Percentiles rank a stretch among this genome's conserved stretches.
Conservation (phyloP, 2,113 vertebrate species). For the Stomatorhinus ivindoensis region DNA sequence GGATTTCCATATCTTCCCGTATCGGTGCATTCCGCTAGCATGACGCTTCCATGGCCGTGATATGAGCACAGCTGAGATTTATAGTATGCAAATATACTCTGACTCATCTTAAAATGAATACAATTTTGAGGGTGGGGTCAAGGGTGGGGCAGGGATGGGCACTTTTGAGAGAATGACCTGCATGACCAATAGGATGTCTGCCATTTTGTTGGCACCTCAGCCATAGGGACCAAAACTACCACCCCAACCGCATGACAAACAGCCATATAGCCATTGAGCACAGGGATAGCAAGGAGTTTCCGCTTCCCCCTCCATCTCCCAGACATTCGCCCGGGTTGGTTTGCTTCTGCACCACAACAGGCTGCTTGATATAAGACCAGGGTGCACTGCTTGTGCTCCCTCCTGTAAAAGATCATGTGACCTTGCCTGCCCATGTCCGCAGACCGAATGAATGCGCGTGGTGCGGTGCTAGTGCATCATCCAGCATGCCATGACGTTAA, state of each 20-base stretch:
- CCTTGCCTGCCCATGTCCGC: conserved; percentile 21
- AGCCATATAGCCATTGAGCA: conserved; percentile 23
- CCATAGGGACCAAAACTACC: conserved; percentile 64
- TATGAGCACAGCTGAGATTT: conserved; percentile 51
- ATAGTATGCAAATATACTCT: conserved; percentile 52
- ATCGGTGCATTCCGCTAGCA: conserved; percentile 70
- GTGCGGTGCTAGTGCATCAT: conserved; percentile 55
- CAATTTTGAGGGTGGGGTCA: not conserved
- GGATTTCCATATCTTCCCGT: conserved; percentile 41
- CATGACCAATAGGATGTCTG: conserved; percentile 51
- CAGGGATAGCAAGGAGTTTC: not conserved
- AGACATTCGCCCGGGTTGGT: conserved; percentile 32
- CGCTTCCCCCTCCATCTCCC: conserved; percentile 20
- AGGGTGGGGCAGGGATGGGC: not conserved
- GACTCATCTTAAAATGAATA: not conserved
- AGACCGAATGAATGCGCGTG: conserved; percentile 41
- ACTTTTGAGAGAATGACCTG: conserved; percentile 56
- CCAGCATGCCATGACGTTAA: conserved; percentile 65
- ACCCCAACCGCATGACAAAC: conserved; percentile 72
- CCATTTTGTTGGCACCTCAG: conserved; percentile 46
- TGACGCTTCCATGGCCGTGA: conserved; percentile 69
- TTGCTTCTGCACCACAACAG: conserved; percentile 14
- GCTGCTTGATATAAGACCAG: conserved; percentile 4
- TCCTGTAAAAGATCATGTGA: not conserved
- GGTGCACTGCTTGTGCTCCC: not conserved